Conservation (phyloP, 2,113 vertebrate species). For the Todiramphus chloris region DNA sequence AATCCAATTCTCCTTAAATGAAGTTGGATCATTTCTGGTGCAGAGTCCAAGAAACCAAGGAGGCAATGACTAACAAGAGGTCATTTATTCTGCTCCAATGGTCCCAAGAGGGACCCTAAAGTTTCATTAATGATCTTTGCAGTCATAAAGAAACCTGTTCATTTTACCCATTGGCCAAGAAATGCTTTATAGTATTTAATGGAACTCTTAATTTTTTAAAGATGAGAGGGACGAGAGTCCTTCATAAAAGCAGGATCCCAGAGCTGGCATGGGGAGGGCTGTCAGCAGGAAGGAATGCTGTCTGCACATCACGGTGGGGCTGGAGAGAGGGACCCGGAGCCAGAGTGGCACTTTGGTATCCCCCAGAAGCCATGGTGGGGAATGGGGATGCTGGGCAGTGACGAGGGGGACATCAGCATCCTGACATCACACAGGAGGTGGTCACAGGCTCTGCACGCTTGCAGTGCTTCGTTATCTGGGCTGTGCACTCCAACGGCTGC, state of each 20-base stretch:
- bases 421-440: rapidly evolving
- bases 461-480: not conserved
- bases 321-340: not conserved
- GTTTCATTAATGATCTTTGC: conserved; percentile 46
- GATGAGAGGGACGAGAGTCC: not conserved
- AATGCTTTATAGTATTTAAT: conserved; percentile 11
- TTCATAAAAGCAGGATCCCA: not conserved
- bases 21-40: conserved; percentile 27
- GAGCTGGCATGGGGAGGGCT: not conserved
- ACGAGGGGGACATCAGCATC: not conserved
- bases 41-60: conserved; percentile 33
- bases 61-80: conserved; percentile 26
- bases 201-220: not conserved
- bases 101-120: conserved; percentile 17
- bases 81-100: not conserved
- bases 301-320: rapidly evolving
- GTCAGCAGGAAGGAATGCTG: not conserved
- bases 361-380: not conserved
- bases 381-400: not conserved
- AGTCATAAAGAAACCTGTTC: not conserved
- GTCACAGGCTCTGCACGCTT: rapidly evolving
- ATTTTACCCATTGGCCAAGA: conserved; percentile 1
- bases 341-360: not conserved
- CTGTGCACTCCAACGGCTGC: not conserved
- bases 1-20: conserved; percentile 45